Conservation (phyloP, 1,140 invertebrate genomes). For the Heliconius eleuchia region DNA sequence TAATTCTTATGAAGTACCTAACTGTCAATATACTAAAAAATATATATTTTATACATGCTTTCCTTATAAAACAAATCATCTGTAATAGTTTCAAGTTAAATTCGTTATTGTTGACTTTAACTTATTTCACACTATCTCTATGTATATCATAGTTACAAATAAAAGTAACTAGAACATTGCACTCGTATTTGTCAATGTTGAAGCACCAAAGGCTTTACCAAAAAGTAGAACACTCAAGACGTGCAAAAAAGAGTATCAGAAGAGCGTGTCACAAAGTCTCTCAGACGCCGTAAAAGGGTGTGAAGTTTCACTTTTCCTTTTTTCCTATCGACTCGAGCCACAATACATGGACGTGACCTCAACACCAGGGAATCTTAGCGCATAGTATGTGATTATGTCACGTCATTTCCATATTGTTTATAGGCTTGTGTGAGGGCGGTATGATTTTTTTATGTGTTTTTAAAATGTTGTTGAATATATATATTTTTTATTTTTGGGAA, state of each 20-base stretch:
- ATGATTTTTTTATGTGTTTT: too few species aligned
- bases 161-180: conserved; percentile 15
- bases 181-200: conserved; percentile 13
- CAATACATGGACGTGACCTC: conserved; percentile 38
- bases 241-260: conserved; percentile 26
- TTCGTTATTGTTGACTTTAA: too few species aligned
- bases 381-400: conserved; percentile 24
- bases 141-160: neutral
- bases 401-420: conserved; percentile 26
- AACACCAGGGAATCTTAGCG: conserved; percentile 3
- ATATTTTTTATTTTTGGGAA: too few species aligned
- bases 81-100: too few species aligned
- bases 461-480: too few species aligned
- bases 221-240: conserved; percentile 29
- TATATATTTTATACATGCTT: too few species aligned
- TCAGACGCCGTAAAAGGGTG: conserved; percentile 20
- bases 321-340: conserved; percentile 28
- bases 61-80: too few species aligned
- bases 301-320: conserved; percentile 34
- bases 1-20: too few species aligned
- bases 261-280: conserved; percentile 23
- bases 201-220: conserved; percentile 18
- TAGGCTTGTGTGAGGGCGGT: neutral
- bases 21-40: too few species aligned
- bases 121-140: neutral